These are phyloP conservation scores for Ceyx erithaca DNA, from an alignment of 2,797 vertebrate genomes.

Conservation along the genomic window DNA sequence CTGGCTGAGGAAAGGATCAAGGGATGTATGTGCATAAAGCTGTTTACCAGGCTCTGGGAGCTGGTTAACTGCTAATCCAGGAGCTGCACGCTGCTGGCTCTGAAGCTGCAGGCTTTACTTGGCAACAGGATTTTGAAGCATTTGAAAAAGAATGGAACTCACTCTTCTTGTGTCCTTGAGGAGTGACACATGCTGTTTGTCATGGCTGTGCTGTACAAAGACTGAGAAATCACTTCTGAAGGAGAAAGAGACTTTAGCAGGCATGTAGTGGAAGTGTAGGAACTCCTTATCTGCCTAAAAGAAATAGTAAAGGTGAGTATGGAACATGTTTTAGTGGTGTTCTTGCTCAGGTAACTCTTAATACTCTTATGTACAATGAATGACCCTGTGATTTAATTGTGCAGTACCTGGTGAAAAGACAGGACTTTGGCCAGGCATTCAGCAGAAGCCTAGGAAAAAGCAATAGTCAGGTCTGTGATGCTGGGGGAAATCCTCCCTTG, in stretches of 20 bases:
- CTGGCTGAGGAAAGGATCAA: neutral
- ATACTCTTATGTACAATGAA: neutral
- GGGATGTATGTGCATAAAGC: neutral
- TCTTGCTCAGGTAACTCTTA: neutral
- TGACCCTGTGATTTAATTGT: neutral
- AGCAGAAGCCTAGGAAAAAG: neutral
- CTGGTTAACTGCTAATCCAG: slow-evolving; percentile 15
- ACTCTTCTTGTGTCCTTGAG: slow-evolving; percentile 10
- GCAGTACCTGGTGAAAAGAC: neutral
- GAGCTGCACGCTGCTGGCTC: neutral
- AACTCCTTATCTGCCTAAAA: neutral
- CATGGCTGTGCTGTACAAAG: neutral
- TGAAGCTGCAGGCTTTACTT: slow-evolving; percentile 29
- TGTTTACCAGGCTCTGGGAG: neutral
- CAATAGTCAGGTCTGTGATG: neutral
- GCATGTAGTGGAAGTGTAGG: neutral
- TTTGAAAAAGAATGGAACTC: slow-evolving; percentile 1
- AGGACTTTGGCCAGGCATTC: neutral
- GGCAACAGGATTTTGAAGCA: slow-evolving; percentile 7
- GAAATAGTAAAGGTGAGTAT: neutral
- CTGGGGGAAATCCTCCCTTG: neutral
- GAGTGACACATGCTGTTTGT: neutral
- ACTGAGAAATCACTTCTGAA: neutral
- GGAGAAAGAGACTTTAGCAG: neutral
- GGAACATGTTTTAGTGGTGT: neutral